Evolutionary conservation across 2,797 vertebrate species (phyloP).

Genomic region (Ptychobarbus kaznakovi): DNA sequence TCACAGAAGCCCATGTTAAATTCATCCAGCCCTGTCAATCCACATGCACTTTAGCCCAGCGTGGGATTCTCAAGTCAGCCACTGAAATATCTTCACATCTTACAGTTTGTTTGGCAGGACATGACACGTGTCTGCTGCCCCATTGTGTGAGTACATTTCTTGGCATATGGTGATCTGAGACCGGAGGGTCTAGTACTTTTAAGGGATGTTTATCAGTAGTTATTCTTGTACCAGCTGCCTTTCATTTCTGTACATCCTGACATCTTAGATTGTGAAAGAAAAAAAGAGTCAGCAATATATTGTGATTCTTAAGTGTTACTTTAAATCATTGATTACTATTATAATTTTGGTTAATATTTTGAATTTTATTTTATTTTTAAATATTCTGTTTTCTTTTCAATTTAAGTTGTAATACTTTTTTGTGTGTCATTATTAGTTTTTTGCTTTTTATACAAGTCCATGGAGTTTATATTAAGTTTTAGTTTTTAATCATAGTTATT

Average conservation of each 20-base stretch:
- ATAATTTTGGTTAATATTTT: too few species aligned
- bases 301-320: too few species aligned
- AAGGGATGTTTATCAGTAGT: not conserved
- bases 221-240: not conserved
- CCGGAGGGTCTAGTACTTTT: not conserved
- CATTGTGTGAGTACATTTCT: not conserved
- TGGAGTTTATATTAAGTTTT: too few species aligned
- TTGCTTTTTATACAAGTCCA: too few species aligned
- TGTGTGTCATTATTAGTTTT: too few species aligned
- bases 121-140: not conserved
- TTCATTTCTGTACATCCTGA: not conserved
- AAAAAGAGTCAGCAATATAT: too few species aligned
- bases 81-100: constrained; percentile 6
- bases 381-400: too few species aligned
- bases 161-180: not conserved
- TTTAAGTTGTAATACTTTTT: too few species aligned
- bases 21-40: constrained; percentile 32
- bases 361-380: too few species aligned
- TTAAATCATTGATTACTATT: too few species aligned
- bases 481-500: too few species aligned
- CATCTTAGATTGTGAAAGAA: not conserved
- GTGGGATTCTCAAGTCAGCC: constrained; percentile 3
- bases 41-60: constrained; percentile 18
- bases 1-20: constrained; percentile 49
- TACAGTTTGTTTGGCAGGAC: not conserved